Evolutionary conservation across 2,797 vertebrate genomes (phyloP), one percentile per base, ranked within the genome.

Genomic region (Astyanax mexicanus): DNA sequence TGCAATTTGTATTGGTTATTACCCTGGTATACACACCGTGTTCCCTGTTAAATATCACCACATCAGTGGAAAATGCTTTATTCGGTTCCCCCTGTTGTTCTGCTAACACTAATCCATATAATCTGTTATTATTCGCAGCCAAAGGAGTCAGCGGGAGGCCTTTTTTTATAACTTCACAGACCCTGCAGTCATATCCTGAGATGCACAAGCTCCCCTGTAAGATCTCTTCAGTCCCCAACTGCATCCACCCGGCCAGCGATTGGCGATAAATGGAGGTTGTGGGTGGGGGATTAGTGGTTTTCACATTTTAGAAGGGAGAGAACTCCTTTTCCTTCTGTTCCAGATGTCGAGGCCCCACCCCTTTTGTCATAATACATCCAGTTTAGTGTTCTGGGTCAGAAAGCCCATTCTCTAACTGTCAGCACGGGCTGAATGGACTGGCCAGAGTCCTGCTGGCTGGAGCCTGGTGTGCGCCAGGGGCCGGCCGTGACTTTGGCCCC

Each of bases 381-480:
- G 85, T 87, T 86, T 83, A 71, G 84, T 82, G 84, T 90, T 92
- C 86, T 91, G 89, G 89, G 89, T 92, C 90, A 91, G 83, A 82
- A 86, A 85, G 81, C 90, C 87, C 83, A 88, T 91, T 92, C 89
- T 90, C 83, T 87, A 85, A 82, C 89, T 92, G 88, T 92, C 88
- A 90, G 72, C 77, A 78, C 69, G 80, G 80, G 85, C 86, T 87
- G 88, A 91, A 88, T 85, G 82, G 82, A 72, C 75, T 88, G 88
- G 86, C 83, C 72, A 40, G 21, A 84, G 83, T 88, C 90, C 88
- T 77, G 87, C 88, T 92, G 90, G 84, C 87, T 89, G 77, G 74
- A 64, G 77, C 81, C 81, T 75, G 79, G 80, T 87, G 88, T 83
- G 87, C 65, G 75, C 81, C 71, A 80, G 72, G 83, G 89, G 86